These are phyloP conservation scores for Oceanites oceanicus DNA, from an alignment of 2,113 vertebrate genomes.

Conservation along the genomic window DNA sequence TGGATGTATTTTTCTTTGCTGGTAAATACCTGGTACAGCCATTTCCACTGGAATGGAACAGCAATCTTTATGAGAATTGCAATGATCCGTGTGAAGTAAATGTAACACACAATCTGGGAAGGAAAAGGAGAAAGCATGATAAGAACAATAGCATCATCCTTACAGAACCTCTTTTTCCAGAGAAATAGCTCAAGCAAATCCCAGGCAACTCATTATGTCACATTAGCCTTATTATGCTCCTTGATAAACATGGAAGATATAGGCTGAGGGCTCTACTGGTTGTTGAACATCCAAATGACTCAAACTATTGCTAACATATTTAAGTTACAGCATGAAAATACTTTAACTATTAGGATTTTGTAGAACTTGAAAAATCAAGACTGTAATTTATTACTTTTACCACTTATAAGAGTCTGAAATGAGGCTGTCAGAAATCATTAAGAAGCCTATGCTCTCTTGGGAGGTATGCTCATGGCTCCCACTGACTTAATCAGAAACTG, in stretches of 20 bases:
- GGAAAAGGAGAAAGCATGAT: neutral
- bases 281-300: neutral
- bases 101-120: slow-evolving; percentile 85
- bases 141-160: neutral
- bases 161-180: neutral
- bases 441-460: neutral
- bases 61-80: slow-evolving; percentile 88
- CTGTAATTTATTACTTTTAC: neutral
- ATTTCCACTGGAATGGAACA: slow-evolving; percentile 89
- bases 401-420: neutral
- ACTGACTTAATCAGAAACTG: slow-evolving; percentile 7
- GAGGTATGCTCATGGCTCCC: slow-evolving; percentile 6
- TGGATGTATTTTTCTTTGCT: neutral
- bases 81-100: slow-evolving; percentile 89
- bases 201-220: neutral
- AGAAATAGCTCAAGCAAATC: neutral
- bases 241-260: neutral
- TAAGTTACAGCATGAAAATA: slow-evolving; percentile 3
- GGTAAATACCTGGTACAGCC: slow-evolving; percentile 84
- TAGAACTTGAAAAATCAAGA: neutral
- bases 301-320: neutral
- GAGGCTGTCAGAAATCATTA: slow-evolving; percentile 8
- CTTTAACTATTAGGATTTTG: neutral
- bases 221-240: neutral
- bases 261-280: neutral